A percentile compares a stretch with the other conserved stretches of the same genome.
Conservation (phyloP, 2,113 vertebrate genomes). For the Rhadina sibilatrix region DNA sequence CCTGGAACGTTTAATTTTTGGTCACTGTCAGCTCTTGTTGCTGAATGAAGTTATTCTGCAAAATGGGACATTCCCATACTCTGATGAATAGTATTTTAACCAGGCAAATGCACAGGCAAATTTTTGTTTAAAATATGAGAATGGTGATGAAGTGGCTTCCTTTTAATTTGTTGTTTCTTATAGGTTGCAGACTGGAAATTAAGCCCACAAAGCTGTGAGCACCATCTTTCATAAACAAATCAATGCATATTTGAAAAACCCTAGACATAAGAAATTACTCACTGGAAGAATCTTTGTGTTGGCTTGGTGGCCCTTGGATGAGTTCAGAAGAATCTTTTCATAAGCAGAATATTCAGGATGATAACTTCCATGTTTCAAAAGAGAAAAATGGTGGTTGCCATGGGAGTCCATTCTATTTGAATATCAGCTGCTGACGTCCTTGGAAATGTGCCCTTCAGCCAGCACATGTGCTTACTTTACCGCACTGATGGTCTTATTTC, state of each 20-base stretch:
- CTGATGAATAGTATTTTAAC: not conserved
- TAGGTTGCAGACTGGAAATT: not conserved
- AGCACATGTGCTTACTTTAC: not conserved
- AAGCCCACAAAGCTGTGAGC: not conserved
- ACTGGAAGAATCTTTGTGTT: not conserved
- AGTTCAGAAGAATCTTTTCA: not conserved
- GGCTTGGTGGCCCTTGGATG: not conserved
- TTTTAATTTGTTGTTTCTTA: not conserved
- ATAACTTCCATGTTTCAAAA: conserved; percentile 1
- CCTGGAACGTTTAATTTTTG: not conserved
- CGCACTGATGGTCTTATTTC: not conserved
- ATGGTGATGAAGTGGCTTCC: not conserved
- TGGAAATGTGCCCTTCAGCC: conserved; percentile 12
- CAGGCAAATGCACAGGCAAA: not conserved
- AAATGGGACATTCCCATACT: not conserved
- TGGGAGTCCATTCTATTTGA: not conserved
- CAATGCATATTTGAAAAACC: not conserved
- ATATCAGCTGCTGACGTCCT: not conserved
- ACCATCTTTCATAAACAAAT: not conserved
- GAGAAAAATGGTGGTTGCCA: not conserved
- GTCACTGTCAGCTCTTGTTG: not conserved
- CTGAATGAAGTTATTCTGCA: not conserved
- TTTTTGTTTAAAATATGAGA: not conserved
- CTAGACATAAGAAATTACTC: not conserved
- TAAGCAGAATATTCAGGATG: not conserved